A percentile compares a stretch with the other conserved stretches of the same genome.
These are phyloP conservation scores for Odontophorus gujanensis DNA, from an alignment of 2,113 vertebrate species.

Conservation along the genomic window DNA sequence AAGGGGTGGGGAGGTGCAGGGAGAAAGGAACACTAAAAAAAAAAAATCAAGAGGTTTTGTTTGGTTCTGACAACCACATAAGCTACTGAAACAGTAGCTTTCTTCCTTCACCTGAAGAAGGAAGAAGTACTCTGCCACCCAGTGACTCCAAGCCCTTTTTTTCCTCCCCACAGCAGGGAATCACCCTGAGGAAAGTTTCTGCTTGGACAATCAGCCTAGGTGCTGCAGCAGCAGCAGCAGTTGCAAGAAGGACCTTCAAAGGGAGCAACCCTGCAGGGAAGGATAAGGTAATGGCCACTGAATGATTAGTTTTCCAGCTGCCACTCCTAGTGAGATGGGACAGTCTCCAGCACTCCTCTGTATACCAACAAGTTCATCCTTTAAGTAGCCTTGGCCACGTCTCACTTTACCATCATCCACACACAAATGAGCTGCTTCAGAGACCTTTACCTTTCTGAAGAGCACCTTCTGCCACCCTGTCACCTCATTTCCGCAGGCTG, in stretches of 20 bases:
- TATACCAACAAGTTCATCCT: neutral
- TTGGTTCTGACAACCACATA: neutral
- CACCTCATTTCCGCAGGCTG: neutral
- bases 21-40: neutral
- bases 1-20: neutral
- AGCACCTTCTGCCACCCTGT: neutral
- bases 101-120: neutral
- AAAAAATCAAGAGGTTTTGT: constrained; percentile 6
- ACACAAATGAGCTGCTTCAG: neutral
- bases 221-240: neutral
- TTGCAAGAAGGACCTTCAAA: constrained; percentile 38
- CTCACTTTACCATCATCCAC: neutral
- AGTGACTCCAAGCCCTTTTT: neutral
- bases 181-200: constrained; percentile 22
- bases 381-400: neutral
- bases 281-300: constrained; percentile 55
- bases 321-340: constrained; percentile 7
- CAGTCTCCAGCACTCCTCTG: neutral
- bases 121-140: neutral
- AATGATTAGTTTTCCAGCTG: constrained; percentile 29
- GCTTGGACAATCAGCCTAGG: constrained; percentile 32
- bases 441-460: neutral
- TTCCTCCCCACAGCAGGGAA: constrained; percentile 20
- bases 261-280: neutral
- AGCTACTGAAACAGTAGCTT: constrained; percentile 20